Conservation (phyloP, 1,140 invertebrate species). For the Caligus rogercresseyi region DNA sequence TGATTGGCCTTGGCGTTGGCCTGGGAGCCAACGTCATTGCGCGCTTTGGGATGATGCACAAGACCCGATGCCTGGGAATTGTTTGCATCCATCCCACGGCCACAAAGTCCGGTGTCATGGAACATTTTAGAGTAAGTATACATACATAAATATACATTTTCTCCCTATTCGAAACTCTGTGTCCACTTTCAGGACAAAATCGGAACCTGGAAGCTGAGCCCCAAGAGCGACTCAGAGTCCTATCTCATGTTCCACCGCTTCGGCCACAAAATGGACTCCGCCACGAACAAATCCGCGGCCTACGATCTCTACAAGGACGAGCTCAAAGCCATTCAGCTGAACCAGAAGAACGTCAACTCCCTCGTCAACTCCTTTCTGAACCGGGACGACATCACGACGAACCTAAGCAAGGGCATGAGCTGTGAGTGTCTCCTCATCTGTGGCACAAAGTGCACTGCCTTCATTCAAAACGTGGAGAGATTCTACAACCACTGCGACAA, state of each 20-base stretch:
- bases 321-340: not conserved
- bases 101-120: conserved; percentile 64
- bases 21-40: conserved; percentile 72
- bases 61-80: conserved; percentile 50
- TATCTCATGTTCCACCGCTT: conserved; percentile 7
- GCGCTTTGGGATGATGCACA: conserved; percentile 59
- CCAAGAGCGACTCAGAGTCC: not conserved
- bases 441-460: conserved; percentile 51
- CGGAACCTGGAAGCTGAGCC: not conserved
- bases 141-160: no score
- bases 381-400: conserved; percentile 35
- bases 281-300: not conserved
- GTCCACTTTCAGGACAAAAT: not conserved
- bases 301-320: not conserved
- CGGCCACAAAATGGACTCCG: conserved; percentile 12
- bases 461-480: conserved; percentile 52
- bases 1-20: conserved; percentile 68
- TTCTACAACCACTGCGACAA: conserved; percentile 58
- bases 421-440: conserved; percentile 61
- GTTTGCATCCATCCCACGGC: conserved; percentile 72
- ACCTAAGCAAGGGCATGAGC: conserved; percentile 42
- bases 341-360: not conserved
- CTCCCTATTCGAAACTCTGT: not conserved
- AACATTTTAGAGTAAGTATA: conserved; percentile 59
- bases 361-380: conserved; percentile 14